phyloP scores from a whole-genome alignment of 2,888 invertebrate species.

The Malacosoma neustria region DNA sequence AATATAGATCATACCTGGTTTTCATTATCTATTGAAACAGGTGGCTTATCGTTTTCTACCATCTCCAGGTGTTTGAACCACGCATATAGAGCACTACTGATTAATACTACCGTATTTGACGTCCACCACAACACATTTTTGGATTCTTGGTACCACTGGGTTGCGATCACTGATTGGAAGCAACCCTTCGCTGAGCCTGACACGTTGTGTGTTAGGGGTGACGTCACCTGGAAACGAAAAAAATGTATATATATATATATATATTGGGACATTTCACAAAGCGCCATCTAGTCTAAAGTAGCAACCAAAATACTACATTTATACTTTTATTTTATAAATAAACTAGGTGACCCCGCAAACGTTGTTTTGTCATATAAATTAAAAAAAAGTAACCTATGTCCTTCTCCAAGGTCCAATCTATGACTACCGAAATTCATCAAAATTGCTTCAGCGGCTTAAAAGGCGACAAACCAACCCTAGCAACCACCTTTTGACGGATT shows the following conservation, averaged over 20 bases:
- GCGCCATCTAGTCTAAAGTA: no score
- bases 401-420: no score
- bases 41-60: conserved; percentile 66
- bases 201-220: conserved; percentile 98
- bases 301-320: no score
- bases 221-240: conserved; percentile 89
- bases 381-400: no score
- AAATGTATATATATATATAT: conserved; percentile 1
- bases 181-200: conserved; percentile 99
- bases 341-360: no score
- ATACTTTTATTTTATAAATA: no score
- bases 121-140: conserved; percentile 95
- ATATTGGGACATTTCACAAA: no score
- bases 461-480: no score
- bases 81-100: conserved; percentile 92
- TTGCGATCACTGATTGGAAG: conserved; percentile 97
- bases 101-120: conserved; percentile 91
- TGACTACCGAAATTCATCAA: no score
- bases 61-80: conserved; percentile 93
- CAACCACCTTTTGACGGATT: no score
- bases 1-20: conserved; percentile 46
- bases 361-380: no score
- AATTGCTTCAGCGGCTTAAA: no score
- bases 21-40: conserved; percentile 37
- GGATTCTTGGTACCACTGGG: conserved; percentile 88